These are phyloP conservation scores for Sebastes trivittatus DNA, from an alignment of 2,797 vertebrate genomes.

Conservation along the genomic window DNA sequence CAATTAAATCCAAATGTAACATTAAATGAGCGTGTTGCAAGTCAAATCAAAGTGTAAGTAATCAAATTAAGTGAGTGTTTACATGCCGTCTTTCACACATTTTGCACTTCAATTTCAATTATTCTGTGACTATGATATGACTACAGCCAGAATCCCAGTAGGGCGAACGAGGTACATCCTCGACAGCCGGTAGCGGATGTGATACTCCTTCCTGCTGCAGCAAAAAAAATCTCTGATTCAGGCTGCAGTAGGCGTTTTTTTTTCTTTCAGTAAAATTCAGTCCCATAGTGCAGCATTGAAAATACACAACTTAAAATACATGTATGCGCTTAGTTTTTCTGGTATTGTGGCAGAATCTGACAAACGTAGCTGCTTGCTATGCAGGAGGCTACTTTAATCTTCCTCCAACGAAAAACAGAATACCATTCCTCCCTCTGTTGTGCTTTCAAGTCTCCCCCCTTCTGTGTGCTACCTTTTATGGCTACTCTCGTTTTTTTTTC, in stretches of 20 bases:
- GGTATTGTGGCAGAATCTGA: background rate
- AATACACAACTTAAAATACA: background rate
- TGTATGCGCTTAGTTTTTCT: background rate
- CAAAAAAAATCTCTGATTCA: background rate
- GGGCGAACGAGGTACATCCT: background rate
- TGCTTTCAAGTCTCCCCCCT: constrained; percentile 2
- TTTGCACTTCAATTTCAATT: background rate
- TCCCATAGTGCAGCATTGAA: background rate
- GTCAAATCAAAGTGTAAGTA: background rate
- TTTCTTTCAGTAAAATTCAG: background rate
- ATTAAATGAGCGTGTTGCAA: background rate
- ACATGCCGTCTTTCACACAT: background rate
- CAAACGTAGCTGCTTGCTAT: constrained; percentile 14
- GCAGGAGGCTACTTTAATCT: constrained; percentile 28
- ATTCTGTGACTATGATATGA: background rate
- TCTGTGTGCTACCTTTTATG: background rate
- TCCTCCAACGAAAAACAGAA: background rate
- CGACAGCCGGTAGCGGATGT: background rate
- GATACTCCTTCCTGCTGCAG: constrained; percentile 11
- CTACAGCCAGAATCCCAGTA: background rate
- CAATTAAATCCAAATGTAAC: background rate
- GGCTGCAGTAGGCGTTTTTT: background rate
- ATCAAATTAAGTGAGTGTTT: background rate
- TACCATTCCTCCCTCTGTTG: background rate
- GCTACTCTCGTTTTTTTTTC: background rate